Percentiles rank a stretch among this genome's conserved stretches.
Evolutionary conservation across 2,888 invertebrate species (phyloP).

Genomic region (Aleiodes alternator): DNA sequence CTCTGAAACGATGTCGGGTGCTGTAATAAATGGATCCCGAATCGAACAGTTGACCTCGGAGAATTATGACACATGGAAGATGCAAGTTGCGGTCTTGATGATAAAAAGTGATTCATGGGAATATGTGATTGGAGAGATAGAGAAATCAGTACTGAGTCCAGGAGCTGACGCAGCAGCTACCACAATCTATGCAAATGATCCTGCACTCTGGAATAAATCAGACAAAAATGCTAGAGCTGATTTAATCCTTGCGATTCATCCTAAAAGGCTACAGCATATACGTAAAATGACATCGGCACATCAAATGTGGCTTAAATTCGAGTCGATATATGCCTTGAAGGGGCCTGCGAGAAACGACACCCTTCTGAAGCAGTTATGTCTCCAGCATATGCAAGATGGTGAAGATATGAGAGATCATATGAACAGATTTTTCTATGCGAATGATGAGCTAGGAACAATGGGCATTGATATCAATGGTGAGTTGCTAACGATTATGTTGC

Average conservation of each 20-base stretch:
- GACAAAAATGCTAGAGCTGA: constrained; percentile 41
- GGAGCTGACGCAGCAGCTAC: background rate
- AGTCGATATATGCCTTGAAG: constrained; percentile 41
- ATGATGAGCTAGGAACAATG: no score
- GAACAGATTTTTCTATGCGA: background rate
- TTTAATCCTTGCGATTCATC: constrained; percentile 38
- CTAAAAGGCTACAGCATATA: constrained; percentile 32
- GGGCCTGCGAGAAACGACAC: constrained; percentile 51
- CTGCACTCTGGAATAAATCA: constrained; percentile 7
- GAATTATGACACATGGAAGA: constrained; percentile 41
- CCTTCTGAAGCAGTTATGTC: constrained; percentile 44
- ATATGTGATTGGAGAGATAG: constrained; percentile 38
- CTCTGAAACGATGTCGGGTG: background rate
- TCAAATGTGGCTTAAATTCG: constrained; percentile 45
- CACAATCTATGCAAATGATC: background rate
- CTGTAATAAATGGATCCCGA: constrained; percentile 9
- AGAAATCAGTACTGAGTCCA: background rate
- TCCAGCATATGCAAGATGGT: constrained; percentile 35
- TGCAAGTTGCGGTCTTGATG: constrained; percentile 39
- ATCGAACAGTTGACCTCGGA: constrained; percentile 32
- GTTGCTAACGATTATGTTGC: no score
- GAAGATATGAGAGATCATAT: constrained; percentile 47
- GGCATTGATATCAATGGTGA: no score
- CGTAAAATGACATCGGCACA: constrained; percentile 40
- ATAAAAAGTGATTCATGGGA: constrained; percentile 41